A percentile compares a stretch with the other conserved stretches of the same genome.
Evolutionary conservation across 53 echinoderm and acorn worm species (phyloP).

Genomic region (Echinometra lucunter): DNA sequence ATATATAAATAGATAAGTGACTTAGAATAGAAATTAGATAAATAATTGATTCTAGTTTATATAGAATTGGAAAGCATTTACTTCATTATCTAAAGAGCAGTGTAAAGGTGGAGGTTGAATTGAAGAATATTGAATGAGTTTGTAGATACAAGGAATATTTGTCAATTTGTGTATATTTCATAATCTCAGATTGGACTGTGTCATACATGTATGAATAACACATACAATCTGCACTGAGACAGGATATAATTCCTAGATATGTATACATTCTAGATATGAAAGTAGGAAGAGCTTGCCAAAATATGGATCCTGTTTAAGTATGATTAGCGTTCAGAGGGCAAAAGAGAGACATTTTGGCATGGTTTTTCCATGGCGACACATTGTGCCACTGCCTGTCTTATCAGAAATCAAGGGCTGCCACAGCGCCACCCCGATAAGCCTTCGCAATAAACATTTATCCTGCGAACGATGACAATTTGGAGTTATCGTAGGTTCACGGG

Average conservation of each 20-base stretch:
- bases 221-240: neutral
- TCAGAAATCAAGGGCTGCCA: conserved; percentile 62
- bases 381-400: conserved; percentile 42
- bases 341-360: conserved; percentile 39
- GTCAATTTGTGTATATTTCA: neutral
- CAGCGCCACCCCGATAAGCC: conserved; percentile 64
- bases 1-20: too few species aligned
- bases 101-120: too few species aligned
- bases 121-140: neutral
- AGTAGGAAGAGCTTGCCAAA: conserved; percentile 10
- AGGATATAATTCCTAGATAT: neutral
- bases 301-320: conserved; percentile 21
- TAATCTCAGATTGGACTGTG: neutral
- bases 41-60: too few species aligned
- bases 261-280: conserved; percentile 33
- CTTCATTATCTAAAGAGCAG: too few species aligned
- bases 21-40: too few species aligned
- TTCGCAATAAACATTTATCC: conserved; percentile 68
- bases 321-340: conserved; percentile 44
- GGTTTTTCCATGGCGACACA: conserved; percentile 42
- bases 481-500: conserved; percentile 59
- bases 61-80: too few species aligned
- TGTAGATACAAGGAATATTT: neutral
- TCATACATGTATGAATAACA: neutral
- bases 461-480: conserved; percentile 66